phyloP scores from a whole-genome alignment of 2,113 vertebrate genomes.

The Vulpes vulpes region DNA sequence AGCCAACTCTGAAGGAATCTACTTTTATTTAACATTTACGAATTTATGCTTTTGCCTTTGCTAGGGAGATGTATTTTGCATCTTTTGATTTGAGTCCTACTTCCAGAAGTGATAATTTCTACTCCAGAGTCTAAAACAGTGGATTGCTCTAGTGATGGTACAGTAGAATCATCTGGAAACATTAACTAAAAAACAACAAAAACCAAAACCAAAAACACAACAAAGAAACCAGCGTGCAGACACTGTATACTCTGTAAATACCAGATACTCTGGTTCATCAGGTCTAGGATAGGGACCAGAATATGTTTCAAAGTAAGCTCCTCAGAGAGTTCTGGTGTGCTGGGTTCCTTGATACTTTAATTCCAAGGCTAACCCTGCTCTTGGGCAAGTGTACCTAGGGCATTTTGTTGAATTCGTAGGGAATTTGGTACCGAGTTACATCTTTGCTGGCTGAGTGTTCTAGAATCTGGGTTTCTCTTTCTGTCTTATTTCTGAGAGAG shows the following conservation, averaged over 20 bases:
- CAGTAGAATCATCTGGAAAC: not conserved
- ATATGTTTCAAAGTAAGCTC: not conserved
- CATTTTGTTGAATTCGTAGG: not conserved
- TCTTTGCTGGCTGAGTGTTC: not conserved
- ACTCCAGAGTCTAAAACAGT: not conserved
- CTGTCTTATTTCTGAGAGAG: not conserved
- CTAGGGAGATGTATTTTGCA: not conserved
- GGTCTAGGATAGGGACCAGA: not conserved
- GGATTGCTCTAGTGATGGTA: not conserved
- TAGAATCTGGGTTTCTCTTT: not conserved
- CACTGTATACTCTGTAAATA: not conserved
- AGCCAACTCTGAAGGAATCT: not conserved
- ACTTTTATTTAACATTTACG: not conserved
- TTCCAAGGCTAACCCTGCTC: not conserved
- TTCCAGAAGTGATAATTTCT: not conserved
- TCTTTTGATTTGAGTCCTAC: not conserved
- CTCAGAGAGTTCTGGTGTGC: not conserved
- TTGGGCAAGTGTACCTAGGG: not conserved
- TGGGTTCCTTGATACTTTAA: not conserved
- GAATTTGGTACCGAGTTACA: not conserved
- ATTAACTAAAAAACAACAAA: not conserved
- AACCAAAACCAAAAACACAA: not conserved
- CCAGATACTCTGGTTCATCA: not conserved
- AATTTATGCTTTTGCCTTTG: constrained; percentile 2
- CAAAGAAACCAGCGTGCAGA: not conserved